Base-by-base conservation (phyloP, 2,113 vertebrate species). In the Anolis sagrei region DNA sequence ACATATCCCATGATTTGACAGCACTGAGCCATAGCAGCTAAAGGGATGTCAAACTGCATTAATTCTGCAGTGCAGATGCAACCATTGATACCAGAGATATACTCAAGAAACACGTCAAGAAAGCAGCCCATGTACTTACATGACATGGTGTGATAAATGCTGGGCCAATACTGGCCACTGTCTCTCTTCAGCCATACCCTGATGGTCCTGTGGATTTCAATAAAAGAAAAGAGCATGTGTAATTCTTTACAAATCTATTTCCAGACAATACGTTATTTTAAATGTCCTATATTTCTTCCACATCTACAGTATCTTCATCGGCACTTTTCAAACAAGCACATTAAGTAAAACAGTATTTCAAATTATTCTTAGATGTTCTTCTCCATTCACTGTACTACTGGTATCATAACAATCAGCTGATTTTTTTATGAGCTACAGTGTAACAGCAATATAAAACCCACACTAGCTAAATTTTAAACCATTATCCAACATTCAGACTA, bases 161-260 rank as follows among this genome's bases (percentile, higher is more conserved):
- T 99, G 68, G 98, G 98, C 98, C 98, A 99, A 92, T 99, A 99
- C 79, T 99, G 98, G 39, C 98, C 98, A 0, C 98, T 99, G 97
- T 99, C 98, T 93, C 98, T 96, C 91, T 99, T 99, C 93, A 99
- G 97, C 98, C 98, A 99, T 68, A 99, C 97, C 64, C 98, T 95
- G 89, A 99, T 97, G 79, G 98, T 99, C 92, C 98, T 99, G 94
- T 13, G 34, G 89, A 88, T 73, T 85, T 79, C 58, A 1, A 1
- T 58, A 44, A 62, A 89, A 89, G 5, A 69, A 19, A 0, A 0
- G 29, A 64, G 19, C 13, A 39, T 66, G 14, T 44, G 23, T 58
- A 61, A 39, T 61, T 39, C 32, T 58, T 69, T 48, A 73, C 14
- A 82, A 74, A 9, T 36, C 16, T 11, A 25, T 66, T 19, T 21